A percentile compares a stretch with the other conserved stretches of the same genome.
phyloP scores from a whole-genome alignment of 2,113 vertebrate species.

The Aptenodytes forsteri region DNA sequence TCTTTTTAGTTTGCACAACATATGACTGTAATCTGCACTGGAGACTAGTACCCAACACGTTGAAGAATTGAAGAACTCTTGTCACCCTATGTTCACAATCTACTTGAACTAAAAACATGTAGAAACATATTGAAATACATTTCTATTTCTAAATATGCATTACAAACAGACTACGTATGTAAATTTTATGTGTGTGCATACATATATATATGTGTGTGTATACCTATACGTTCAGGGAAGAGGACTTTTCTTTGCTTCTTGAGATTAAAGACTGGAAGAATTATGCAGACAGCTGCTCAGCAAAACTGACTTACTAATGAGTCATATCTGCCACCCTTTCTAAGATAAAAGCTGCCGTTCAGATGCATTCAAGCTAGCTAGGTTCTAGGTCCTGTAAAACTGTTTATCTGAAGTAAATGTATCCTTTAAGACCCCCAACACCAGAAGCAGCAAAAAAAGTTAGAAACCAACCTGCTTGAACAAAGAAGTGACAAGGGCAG shows the following conservation, averaged over 20 bases:
- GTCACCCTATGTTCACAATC: not conserved
- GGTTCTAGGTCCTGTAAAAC: not conserved
- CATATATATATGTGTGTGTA: not conserved
- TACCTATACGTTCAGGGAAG: not conserved
- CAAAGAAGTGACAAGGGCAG: not conserved
- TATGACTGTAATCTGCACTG: not conserved
- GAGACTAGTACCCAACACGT: not conserved
- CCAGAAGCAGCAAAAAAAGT: not conserved
- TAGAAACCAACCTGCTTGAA: not conserved
- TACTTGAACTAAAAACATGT: not conserved
- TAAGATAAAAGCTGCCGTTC: slow-evolving; percentile 37
- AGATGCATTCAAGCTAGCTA: not conserved
- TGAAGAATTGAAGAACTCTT: not conserved
- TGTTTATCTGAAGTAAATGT: not conserved
- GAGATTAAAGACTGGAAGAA: slow-evolving; percentile 7
- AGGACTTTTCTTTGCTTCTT: not conserved
- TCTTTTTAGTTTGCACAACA: not conserved
- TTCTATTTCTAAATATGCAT: not conserved
- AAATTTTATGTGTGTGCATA: not conserved
- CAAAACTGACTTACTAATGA: slow-evolving; percentile 29
- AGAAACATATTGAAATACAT: not conserved
- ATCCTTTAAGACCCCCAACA: not conserved
- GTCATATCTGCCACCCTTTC: slow-evolving; percentile 21
- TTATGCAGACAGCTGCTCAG: slow-evolving; percentile 51
- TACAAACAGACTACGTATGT: not conserved